A percentile compares a stretch with the other conserved stretches of the same genome.
phyloP scores from a whole-genome alignment of 2,113 vertebrate genomes.

The Pimephales promelas region DNA sequence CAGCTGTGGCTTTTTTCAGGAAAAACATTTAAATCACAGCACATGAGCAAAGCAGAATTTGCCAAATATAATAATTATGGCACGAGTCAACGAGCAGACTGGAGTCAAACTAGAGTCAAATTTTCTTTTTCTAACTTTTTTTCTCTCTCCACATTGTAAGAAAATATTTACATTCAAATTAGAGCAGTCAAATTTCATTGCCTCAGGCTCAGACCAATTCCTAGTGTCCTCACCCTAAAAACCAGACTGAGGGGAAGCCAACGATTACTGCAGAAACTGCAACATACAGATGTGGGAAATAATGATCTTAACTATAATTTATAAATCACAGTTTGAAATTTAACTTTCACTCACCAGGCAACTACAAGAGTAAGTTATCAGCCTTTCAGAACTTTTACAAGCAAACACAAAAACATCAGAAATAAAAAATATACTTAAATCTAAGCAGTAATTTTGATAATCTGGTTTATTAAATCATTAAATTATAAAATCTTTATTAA shows the following conservation, averaged over 20 bases:
- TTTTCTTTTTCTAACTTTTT: neutral
- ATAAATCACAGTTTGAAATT: neutral
- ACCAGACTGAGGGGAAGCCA: neutral
- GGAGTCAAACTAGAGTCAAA: conserved; percentile 14
- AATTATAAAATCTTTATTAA: neutral
- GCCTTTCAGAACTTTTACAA: neutral
- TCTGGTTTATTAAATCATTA: neutral
- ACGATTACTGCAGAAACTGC: neutral
- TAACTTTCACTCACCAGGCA: neutral
- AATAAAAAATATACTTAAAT: neutral
- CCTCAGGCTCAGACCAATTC: neutral
- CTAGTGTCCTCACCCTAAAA: neutral
- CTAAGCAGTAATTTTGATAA: too few relatives aligned
- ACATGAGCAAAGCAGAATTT: neutral
- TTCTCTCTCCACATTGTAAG: neutral
- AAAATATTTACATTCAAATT: conserved; percentile 29
- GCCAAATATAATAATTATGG: neutral
- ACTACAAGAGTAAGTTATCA: neutral
- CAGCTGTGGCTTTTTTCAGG: neutral
- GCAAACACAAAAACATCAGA: neutral
- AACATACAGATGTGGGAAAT: neutral
- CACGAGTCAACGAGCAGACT: neutral
- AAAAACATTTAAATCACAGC: neutral
- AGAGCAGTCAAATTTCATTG: conserved; percentile 5
- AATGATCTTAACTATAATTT: neutral